These are phyloP conservation scores for Sus cebifrons DNA, from an alignment of 2,797 vertebrate genomes.

Conservation along the genomic window DNA sequence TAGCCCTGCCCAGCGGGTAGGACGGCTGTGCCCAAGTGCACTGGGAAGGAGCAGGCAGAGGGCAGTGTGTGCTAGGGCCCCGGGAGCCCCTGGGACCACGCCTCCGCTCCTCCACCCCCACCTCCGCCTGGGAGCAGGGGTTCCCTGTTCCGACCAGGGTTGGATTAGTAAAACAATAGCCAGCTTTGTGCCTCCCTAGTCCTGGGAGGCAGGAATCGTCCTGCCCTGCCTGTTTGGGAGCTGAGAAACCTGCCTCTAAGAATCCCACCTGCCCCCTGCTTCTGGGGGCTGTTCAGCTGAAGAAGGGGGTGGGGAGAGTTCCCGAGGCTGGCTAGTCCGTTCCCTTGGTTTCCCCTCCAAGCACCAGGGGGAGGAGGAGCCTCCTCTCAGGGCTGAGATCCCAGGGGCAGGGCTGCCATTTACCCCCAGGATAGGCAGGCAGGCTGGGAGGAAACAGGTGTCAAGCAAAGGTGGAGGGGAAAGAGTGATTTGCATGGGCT, in stretches of 20 bases:
- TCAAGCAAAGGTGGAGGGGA: conserved; percentile 38
- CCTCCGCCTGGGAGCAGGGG: background rate
- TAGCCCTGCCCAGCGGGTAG: background rate
- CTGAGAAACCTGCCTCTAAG: background rate
- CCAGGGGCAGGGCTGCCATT: background rate
- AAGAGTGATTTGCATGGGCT: conserved; percentile 84
- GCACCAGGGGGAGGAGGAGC: background rate
- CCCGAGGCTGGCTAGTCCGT: background rate
- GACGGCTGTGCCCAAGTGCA: background rate
- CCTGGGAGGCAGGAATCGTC: background rate
- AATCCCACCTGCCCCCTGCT: background rate
- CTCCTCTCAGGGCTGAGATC: background rate
- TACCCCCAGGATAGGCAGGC: conserved; percentile 28
- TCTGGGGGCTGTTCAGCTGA: background rate
- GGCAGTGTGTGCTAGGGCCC: background rate
- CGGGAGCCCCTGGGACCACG: background rate
- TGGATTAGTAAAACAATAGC: conserved; percentile 7
- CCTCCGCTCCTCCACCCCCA: background rate
- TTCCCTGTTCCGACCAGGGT: background rate
- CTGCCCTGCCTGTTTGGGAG: background rate
- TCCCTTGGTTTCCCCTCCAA: background rate
- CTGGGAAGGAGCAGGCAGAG: background rate
- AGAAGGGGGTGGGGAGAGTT: background rate
- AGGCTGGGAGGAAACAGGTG: conserved; percentile 82
- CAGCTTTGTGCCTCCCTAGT: background rate